Conservation (phyloP, 1,140 invertebrate genomes). For the Galleria mellonella region DNA sequence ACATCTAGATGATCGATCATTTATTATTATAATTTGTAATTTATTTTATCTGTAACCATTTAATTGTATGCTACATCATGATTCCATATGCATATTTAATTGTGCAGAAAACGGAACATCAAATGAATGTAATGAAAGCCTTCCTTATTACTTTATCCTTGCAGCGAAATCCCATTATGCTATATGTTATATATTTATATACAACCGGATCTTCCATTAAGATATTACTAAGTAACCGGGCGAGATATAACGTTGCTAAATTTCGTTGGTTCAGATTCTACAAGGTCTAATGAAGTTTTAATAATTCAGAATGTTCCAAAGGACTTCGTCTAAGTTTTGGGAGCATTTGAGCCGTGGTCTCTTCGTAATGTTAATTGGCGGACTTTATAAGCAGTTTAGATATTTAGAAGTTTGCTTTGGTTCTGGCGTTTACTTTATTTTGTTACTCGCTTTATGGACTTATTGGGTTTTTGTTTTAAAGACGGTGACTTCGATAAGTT, state of each 20-base stretch:
- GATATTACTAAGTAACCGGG: slow-evolving; percentile 4
- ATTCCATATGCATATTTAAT: too few relatives aligned
- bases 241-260: background rate
- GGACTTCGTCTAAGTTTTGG: background rate
- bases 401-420: slow-evolving; percentile 6
- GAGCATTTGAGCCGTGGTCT: background rate
- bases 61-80: too few relatives aligned
- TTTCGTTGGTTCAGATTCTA: background rate
- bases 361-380: slow-evolving; percentile 8
- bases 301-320: slow-evolving; percentile 11
- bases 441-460: background rate
- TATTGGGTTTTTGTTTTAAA: too few relatives aligned
- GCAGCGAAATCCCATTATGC: too few relatives aligned
- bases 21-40: too few relatives aligned
- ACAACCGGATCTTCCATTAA: slow-evolving; percentile 4
- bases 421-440: slow-evolving; percentile 4
- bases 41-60: too few relatives aligned
- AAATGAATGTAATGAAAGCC: too few relatives aligned
- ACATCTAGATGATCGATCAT: too few relatives aligned
- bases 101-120: too few relatives aligned
- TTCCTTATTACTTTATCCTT: too few relatives aligned
- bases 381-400: slow-evolving; percentile 11
- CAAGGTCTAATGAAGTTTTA: slow-evolving; percentile 12
- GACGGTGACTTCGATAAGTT: too few relatives aligned
- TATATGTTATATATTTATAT: background rate